phyloP scores from a whole-genome alignment of 2,888 invertebrate species.

The Litoditis marina region DNA sequence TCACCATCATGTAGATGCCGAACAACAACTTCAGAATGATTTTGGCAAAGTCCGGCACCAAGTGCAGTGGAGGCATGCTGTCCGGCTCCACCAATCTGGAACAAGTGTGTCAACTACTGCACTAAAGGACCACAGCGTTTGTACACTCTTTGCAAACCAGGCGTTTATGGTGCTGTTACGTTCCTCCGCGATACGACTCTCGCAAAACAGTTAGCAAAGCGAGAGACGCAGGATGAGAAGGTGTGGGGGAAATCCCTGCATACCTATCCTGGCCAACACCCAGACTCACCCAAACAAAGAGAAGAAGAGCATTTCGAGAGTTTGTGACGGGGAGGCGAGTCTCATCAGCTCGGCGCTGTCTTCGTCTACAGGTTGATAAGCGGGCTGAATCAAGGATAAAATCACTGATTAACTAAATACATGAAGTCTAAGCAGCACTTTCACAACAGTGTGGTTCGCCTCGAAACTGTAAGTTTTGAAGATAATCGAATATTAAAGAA shows the following conservation, averaged over 20 bases:
- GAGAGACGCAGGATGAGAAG: no score
- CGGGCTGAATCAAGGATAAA: conserved; percentile 49
- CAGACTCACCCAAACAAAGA: conserved; percentile 53
- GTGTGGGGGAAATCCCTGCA: no score
- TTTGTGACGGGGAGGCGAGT: conserved; percentile 68
- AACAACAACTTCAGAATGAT: conserved; percentile 71
- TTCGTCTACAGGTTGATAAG: conserved; percentile 60
- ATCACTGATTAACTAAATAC: not conserved
- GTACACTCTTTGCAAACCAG: no score
- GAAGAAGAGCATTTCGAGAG: conserved; percentile 91
- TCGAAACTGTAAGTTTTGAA: no score
- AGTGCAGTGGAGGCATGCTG: conserved; percentile 66
- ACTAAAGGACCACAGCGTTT: no score
- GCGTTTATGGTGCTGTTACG: no score
- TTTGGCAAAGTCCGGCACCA: conserved; percentile 62
- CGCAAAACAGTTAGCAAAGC: no score
- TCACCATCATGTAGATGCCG: conserved; percentile 88
- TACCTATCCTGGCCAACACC: no score
- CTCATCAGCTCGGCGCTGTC: conserved; percentile 60
- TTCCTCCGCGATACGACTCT: no score
- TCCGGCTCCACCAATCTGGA: conserved; percentile 70
- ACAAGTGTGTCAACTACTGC: no score
- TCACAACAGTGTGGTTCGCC: not conserved
- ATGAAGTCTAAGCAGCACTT: not conserved
- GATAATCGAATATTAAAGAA: no score